Evolutionary conservation across 2,888 invertebrate species (phyloP), one percentile per base, ranked within the genome.

Genomic region (Deilephila porcellus): DNA sequence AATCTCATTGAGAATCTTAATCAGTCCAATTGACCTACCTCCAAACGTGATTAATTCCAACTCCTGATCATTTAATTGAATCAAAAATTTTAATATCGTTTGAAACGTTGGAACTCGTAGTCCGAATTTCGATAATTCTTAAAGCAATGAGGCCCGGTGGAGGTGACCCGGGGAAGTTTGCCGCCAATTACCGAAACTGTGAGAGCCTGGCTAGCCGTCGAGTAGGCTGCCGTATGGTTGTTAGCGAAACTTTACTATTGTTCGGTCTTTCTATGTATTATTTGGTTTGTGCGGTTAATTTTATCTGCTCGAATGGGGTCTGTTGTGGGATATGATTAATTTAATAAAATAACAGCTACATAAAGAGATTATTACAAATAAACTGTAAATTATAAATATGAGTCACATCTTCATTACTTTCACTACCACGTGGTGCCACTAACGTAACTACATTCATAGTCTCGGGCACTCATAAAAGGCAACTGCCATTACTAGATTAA

Each of bases 101-200:
- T 17, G 32, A 11, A 32, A 32, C 25, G 32, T 53, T 53, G 25
- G 6, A 45, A 52, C 52, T 25, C 52, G 25, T 63, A 34, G 32
- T 32, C n/a, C 45, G 45, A 67, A 34, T 25, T 67, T 52, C 72
- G 67, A 74, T 75, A 75, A 78, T 64, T 37, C 67, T 52, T 25
- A 52, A 67, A 67, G 34, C 63, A 63, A 67, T 67, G 77, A 73
- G 59, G 45, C 76, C 78, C 78, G 59, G 25, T 70, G 70, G 78
- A 74, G 75, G 74, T 77, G 84, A 80, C 81, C 79, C 25, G 63
- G 79, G 80, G 60, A 67, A 73, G 75, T 79, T 78, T 76, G 76
- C 74, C 74, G 73, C 73, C 83, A 80, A 81, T 82, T 81, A 80
- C 76, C 76, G 59, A 53, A 60, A 70, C 70, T 72, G 76, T 73